These are phyloP conservation scores for Saccostrea cuccullata DNA, from an alignment of 1,140 invertebrate species.

Conservation along the genomic window DNA sequence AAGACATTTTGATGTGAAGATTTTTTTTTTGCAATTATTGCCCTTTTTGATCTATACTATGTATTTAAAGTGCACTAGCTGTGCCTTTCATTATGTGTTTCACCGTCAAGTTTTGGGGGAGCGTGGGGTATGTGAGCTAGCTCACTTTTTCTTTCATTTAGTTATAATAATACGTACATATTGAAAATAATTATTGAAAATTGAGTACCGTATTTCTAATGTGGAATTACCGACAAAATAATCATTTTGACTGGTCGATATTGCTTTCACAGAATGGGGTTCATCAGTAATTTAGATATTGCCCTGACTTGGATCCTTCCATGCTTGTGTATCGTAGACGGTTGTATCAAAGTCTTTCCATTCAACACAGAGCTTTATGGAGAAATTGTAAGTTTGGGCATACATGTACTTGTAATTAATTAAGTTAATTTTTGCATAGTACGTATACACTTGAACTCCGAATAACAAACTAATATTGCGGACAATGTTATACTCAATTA, in stretches of 20 bases:
- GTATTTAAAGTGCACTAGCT: too few relatives aligned
- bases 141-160: too few relatives aligned
- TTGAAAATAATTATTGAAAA: background rate
- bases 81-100: too few relatives aligned
- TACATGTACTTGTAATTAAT: background rate
- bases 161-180: background rate
- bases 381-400: conserved; percentile 4
- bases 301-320: conserved; percentile 5
- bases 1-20: too few relatives aligned
- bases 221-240: background rate
- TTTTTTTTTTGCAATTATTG: too few relatives aligned
- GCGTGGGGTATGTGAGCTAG: too few relatives aligned
- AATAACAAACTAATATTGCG: background rate
- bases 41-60: too few relatives aligned
- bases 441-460: background rate
- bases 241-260: background rate
- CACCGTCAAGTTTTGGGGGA: too few relatives aligned
- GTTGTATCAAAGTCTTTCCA: background rate
- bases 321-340: background rate
- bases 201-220: background rate
- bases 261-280: background rate
- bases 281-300: background rate
- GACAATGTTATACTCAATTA: background rate
- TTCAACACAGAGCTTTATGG: conserved; percentile 11
- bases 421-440: background rate